These are phyloP conservation scores for Champsocephalus gunnari DNA, from an alignment of 2,797 vertebrate genomes.

Conservation along the genomic window DNA sequence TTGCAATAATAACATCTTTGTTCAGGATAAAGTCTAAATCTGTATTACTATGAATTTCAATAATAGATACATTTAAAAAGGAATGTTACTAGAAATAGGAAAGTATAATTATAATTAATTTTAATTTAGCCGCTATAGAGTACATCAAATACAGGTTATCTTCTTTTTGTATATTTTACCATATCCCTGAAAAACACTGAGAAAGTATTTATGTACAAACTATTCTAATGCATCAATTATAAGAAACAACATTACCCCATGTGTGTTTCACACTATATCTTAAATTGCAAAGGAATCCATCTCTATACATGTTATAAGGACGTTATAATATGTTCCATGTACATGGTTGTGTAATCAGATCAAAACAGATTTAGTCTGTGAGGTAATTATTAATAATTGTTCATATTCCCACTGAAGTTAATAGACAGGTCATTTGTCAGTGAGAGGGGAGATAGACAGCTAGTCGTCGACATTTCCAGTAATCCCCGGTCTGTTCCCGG, in stretches of 20 bases:
- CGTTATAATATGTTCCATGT: neutral
- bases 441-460: slow-evolving; percentile 3
- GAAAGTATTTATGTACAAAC: neutral
- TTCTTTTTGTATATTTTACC: too few relatives aligned
- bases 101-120: too few relatives aligned
- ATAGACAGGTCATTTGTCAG: slow-evolving; percentile 56
- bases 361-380: neutral
- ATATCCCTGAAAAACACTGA: neutral
- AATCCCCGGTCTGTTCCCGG: slow-evolving; percentile 61
- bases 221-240: neutral
- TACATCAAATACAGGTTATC: too few relatives aligned
- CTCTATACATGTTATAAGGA: neutral
- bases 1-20: neutral
- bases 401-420: neutral
- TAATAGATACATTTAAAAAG: too few relatives aligned
- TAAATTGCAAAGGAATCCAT: neutral
- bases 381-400: neutral
- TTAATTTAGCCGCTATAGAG: too few relatives aligned
- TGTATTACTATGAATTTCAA: neutral
- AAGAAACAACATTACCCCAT: neutral
- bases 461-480: slow-evolving; percentile 58
- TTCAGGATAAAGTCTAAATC: neutral
- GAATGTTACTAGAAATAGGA: too few relatives aligned
- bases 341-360: neutral
- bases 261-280: neutral